Conservation (phyloP, 2,888 invertebrate species). For the Sminthurinus aureus region DNA sequence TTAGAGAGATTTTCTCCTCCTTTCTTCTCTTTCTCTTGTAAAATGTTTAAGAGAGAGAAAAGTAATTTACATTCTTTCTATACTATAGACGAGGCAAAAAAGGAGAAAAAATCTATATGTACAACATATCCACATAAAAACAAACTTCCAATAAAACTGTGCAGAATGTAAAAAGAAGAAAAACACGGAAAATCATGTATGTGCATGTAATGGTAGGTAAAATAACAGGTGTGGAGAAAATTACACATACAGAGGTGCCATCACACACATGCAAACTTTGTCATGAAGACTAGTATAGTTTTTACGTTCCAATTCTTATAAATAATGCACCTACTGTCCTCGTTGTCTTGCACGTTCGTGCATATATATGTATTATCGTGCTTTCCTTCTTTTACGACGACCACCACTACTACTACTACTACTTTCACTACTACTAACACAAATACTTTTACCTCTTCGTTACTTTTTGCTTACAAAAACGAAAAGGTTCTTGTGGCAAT, state of each 20-base stretch:
- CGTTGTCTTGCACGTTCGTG: not conserved
- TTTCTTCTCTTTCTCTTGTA: not conserved
- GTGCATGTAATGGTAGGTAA: not conserved
- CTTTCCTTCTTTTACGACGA: too few species aligned
- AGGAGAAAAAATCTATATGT: not conserved
- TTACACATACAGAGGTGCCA: not conserved
- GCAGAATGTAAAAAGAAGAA: conserved; percentile 5
- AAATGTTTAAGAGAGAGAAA: too few species aligned
- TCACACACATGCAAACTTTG: too few species aligned
- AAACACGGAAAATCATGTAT: conserved; percentile 9
- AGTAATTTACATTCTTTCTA: too few species aligned
- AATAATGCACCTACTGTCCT: conserved; percentile 29
- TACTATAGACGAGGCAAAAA: not conserved
- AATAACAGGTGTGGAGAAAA: conserved; percentile 16
- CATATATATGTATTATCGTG: not conserved
- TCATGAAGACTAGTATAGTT: too few species aligned
- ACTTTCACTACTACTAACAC: not conserved
- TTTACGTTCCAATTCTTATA: conserved; percentile 7
- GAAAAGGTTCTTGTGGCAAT: not conserved
- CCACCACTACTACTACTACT: too few species aligned
- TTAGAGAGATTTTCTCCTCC: not conserved
- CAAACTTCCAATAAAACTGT: not conserved
- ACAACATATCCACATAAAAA: not conserved
- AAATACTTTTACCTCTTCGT: conserved; percentile 14
- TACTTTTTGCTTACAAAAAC: conserved; percentile 11